A percentile compares a stretch with the other conserved stretches of the same genome.
Conservation (phyloP, 1,140 invertebrate genomes). For the Ectropis grisescens region DNA sequence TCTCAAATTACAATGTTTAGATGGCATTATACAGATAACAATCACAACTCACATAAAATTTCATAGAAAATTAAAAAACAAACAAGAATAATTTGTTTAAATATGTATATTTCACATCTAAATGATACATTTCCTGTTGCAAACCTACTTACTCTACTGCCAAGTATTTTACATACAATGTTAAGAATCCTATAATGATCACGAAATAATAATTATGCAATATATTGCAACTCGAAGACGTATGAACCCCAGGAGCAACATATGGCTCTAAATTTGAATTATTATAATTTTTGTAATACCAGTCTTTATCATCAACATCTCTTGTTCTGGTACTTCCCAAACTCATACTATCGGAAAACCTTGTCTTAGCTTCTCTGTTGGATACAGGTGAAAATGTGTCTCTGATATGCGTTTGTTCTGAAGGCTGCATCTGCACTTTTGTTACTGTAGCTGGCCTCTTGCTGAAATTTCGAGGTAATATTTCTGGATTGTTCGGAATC, state of each 20-base stretch:
- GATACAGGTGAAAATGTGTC: slow-evolving; percentile 42
- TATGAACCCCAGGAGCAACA: slow-evolving; percentile 66
- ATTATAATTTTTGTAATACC: slow-evolving; percentile 87
- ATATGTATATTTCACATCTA: no score
- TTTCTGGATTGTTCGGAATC: slow-evolving; percentile 38
- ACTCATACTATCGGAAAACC: slow-evolving; percentile 39
- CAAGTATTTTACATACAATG: no score
- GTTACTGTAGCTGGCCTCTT: slow-evolving; percentile 53
- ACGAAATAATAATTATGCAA: no score
- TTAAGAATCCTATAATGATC: no score
- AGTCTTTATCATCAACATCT: slow-evolving; percentile 73
- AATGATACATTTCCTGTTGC: no score
- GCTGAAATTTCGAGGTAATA: slow-evolving; percentile 23
- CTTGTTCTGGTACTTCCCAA: slow-evolving; percentile 30
- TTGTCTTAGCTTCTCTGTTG: slow-evolving; percentile 59
- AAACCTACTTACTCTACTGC: no score
- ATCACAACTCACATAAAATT: no score
- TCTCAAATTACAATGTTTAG: no score
- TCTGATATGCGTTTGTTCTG: slow-evolving; percentile 40
- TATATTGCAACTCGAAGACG: no score
- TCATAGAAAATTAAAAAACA: no score
- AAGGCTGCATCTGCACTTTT: slow-evolving; percentile 53
- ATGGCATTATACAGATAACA: no score
- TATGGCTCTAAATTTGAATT: slow-evolving; percentile 78
- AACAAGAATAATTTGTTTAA: no score